Percentiles rank a stretch among this genome's conserved stretches.
phyloP scores from a whole-genome alignment of 2,113 vertebrate species.

The Taurulus bubalis region DNA sequence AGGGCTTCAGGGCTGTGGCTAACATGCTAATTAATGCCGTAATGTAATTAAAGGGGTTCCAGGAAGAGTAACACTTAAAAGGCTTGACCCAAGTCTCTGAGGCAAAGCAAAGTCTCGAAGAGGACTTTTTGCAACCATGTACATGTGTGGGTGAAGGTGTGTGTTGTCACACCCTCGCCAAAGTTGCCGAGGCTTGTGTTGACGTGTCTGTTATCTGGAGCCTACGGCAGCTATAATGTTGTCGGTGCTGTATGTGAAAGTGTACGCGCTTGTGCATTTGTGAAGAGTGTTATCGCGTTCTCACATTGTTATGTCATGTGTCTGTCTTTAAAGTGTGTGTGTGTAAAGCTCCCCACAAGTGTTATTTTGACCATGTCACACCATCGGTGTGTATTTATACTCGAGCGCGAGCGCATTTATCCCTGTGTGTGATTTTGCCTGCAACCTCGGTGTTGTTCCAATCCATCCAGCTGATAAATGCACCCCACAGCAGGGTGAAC shows the following conservation, averaged over 20 bases:
- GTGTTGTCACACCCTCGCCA: slow-evolving; percentile 12
- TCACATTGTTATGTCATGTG: slow-evolving; percentile 12
- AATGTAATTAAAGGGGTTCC: slow-evolving; percentile 13
- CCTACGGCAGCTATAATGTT: slow-evolving; percentile 6
- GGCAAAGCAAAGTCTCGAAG: not conserved
- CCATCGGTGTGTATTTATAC: not conserved
- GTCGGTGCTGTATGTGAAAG: slow-evolving; percentile 8
- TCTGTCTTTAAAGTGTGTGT: not conserved
- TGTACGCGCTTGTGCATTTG: not conserved
- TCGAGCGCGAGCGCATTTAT: slow-evolving; percentile 1
- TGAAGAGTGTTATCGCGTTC: slow-evolving; percentile 5
- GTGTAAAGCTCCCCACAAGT: slow-evolving; percentile 6
- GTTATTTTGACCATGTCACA: slow-evolving; percentile 31
- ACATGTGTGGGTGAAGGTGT: slow-evolving; percentile 9
- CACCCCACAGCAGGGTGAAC: slow-evolving; percentile 18
- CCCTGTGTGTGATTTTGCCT: slow-evolving; percentile 20
- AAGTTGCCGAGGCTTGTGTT: slow-evolving; percentile 9
- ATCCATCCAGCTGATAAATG: slow-evolving; percentile 52
- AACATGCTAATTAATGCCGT: slow-evolving; percentile 34
- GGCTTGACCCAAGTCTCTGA: not conserved
- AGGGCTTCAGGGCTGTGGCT: slow-evolving; percentile 27
- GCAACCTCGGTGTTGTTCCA: slow-evolving; percentile 18
- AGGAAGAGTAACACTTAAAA: not conserved
- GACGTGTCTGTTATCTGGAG: slow-evolving; percentile 26
- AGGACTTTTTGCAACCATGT: not conserved